These are phyloP conservation scores for Archilochus colubris DNA, from an alignment of 2,113 vertebrate genomes.

Conservation along the genomic window DNA sequence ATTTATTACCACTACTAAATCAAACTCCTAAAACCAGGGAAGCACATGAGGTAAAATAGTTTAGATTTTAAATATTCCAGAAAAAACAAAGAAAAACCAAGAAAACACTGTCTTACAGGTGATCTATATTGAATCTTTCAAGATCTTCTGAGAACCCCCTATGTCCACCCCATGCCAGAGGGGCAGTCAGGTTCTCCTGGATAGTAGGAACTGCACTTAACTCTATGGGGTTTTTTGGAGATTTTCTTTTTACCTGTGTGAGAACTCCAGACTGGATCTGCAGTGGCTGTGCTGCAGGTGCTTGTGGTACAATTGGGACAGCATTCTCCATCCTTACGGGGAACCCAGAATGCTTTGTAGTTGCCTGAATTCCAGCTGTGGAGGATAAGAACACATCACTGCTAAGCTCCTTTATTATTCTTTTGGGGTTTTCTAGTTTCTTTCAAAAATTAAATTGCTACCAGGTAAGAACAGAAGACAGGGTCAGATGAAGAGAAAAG, in stretches of 20 bases:
- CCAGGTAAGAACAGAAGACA: background rate
- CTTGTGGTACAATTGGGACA: conserved; percentile 93
- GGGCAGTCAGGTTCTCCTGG: background rate
- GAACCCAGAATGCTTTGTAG: conserved; percentile 91
- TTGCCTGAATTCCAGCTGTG: conserved; percentile 87
- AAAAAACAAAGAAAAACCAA: background rate
- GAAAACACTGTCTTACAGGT: background rate
- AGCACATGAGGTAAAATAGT: background rate
- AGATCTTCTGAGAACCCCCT: background rate
- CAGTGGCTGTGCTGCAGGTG: conserved; percentile 90
- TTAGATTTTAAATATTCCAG: background rate
- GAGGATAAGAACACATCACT: conserved; percentile 19
- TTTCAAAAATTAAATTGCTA: background rate
- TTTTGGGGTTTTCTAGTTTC: background rate
- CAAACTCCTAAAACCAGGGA: background rate
- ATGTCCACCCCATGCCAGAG: background rate
- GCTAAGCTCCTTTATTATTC: background rate
- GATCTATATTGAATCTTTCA: background rate
- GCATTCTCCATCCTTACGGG: conserved; percentile 96
- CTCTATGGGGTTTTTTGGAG: background rate
- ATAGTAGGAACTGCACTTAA: background rate
- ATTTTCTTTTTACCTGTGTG: conserved; percentile 85
- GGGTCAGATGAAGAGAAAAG: background rate
- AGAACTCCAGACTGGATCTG: conserved; percentile 96
- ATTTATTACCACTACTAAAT: background rate